Conservation (phyloP, 2,113 vertebrate genomes). For the Promerops cafer region DNA sequence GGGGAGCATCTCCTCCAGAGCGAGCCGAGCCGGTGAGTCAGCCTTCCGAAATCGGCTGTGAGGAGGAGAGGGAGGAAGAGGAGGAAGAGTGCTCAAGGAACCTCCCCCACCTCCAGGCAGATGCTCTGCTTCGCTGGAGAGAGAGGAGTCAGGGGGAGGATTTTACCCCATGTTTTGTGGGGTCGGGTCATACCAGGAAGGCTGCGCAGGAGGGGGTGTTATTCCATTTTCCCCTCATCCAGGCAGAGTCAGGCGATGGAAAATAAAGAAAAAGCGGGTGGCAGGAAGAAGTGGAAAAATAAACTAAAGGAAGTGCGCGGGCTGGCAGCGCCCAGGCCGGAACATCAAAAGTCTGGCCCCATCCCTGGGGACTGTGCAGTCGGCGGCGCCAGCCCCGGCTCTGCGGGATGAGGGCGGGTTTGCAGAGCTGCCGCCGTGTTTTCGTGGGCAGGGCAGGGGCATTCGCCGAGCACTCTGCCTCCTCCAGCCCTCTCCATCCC, state of each 20-base stretch:
- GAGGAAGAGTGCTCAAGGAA: background rate
- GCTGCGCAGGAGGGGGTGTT: background rate
- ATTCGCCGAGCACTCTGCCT: background rate
- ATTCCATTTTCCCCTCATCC: background rate
- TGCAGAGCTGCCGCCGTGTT: background rate
- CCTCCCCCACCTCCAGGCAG: background rate
- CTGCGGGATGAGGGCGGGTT: accelerated
- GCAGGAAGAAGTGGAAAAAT: conserved; percentile 12
- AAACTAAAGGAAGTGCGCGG: background rate
- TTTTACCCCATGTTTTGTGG: background rate
- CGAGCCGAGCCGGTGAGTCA: conserved; percentile 24
- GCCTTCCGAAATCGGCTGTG: background rate
- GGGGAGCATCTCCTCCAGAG: background rate
- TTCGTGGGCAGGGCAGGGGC: background rate
- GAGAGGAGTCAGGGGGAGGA: background rate
- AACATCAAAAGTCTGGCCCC: background rate
- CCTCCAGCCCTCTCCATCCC: background rate
- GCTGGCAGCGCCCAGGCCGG: background rate
- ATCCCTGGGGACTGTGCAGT: background rate
- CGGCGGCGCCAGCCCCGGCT: background rate
- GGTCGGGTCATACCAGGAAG: background rate
- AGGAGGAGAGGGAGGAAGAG: background rate
- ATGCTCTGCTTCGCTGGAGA: background rate
- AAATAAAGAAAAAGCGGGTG: background rate
- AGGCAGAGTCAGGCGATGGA: background rate